Base-by-base conservation (phyloP, 2,888 invertebrate genomes). In the Dascillus cervinus region DNA sequence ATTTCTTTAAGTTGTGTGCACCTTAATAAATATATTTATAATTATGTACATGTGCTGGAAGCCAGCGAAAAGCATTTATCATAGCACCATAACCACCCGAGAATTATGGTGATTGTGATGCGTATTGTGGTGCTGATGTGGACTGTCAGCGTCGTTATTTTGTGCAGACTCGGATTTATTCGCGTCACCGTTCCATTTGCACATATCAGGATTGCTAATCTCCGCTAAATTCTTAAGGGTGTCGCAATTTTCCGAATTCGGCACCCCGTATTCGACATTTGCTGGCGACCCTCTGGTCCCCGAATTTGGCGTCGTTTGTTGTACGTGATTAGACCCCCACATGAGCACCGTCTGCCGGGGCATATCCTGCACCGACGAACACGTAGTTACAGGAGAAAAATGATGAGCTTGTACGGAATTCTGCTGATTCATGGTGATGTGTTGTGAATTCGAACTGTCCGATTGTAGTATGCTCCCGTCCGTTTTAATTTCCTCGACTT, bases 311-410 rank as follows among this genome's bases (percentile, higher is more conserved):
- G 58, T 51, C 21, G 44, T 37, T 20, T 47, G 49, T 22, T 45
- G 48, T 12, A 52, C 46, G 38, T 58, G 56, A 38, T 62, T 62
- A 3, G 62, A 62, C 11, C 90, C 91, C 91, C 91, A 92, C 91
- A 92, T 91, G 22, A 92, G 73, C 30, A 91, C 92, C 6, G 91
- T 92, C 65, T 92, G 91, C 23, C 92, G 70, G 1, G 84, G 81
- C 44, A 77, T 79, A 31, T 74, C 67, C 8, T 66, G 52, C 8
- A 40, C 29, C 41, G 41, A 26, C 17, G 36, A 8, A n/a, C n/a
- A n/a, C 3, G 37, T 38, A 6, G 56, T 53, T 4, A 59, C 60
- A 0, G 64, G 64, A 3, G 64, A 62, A 43, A 60, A 64, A 47
- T 64, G 64, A 37, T 59, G 60, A 1, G 60, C 51, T 1, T 56